These are phyloP conservation scores for Drosophila kohkoa DNA, from an alignment of 1,140 invertebrate genomes.

Conservation along the genomic window DNA sequence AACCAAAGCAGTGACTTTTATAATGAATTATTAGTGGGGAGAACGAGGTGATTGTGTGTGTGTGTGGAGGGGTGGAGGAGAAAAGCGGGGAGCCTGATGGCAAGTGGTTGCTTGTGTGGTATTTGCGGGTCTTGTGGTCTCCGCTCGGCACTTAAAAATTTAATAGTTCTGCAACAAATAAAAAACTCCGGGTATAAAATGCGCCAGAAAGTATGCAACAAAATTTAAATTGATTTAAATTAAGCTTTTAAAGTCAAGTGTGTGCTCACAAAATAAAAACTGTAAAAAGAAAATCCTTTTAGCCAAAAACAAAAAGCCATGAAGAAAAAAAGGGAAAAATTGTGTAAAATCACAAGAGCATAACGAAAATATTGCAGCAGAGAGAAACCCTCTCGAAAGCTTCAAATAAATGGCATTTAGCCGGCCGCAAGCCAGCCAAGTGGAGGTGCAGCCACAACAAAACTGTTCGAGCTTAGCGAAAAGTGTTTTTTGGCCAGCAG, in stretches of 20 bases:
- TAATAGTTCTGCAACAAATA: constrained; percentile 70
- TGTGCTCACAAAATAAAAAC: not conserved
- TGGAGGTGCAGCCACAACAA: constrained; percentile 42
- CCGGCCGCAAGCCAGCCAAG: constrained; percentile 36
- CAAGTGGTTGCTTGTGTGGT: constrained; percentile 70
- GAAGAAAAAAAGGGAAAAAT: not conserved
- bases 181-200: constrained; percentile 27
- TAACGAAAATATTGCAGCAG: constrained; percentile 22
- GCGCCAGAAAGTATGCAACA: constrained; percentile 51
- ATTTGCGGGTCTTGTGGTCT: constrained; percentile 74
- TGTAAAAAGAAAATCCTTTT: constrained; percentile 37
- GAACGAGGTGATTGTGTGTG: constrained; percentile 5
- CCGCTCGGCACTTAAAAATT: constrained; percentile 78
- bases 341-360: constrained; percentile 25
- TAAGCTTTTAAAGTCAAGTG: constrained; percentile 40
- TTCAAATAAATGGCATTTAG: constrained; percentile 38
- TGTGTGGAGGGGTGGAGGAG: not conserved
- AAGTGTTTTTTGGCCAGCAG: constrained; percentile 21
- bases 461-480: constrained; percentile 25
- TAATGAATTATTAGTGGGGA: constrained; percentile 81
- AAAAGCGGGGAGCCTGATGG: constrained; percentile 25
- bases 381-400: not conserved
- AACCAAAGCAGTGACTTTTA: constrained; percentile 82
- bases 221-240: constrained; percentile 76
- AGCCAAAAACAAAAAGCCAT: constrained; percentile 1